phyloP scores from a whole-genome alignment of 1,140 invertebrate genomes.

The Drosophila suzukii region DNA sequence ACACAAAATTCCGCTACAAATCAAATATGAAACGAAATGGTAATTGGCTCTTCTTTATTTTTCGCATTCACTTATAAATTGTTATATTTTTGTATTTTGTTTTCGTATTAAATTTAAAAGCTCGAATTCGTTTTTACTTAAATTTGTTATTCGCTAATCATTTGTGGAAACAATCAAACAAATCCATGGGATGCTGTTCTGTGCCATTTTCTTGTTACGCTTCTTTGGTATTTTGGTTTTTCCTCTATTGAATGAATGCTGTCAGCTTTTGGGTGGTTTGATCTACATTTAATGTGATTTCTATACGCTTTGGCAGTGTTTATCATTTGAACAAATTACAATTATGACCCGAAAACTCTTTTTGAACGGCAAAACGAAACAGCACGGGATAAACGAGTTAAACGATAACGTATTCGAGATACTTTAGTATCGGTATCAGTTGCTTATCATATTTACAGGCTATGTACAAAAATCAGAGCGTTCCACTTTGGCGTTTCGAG shows the following conservation, averaged over 20 bases:
- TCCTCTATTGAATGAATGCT: slow-evolving; percentile 36
- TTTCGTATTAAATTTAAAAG: slow-evolving; percentile 76
- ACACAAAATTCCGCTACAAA: slow-evolving; percentile 61
- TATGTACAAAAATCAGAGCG: slow-evolving; percentile 72
- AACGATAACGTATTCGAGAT: slow-evolving; percentile 37
- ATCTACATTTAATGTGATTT: slow-evolving; percentile 71
- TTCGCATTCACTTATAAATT: slow-evolving; percentile 36
- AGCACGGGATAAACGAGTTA: slow-evolving; percentile 38
- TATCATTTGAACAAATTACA: slow-evolving; percentile 75
- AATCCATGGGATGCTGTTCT: slow-evolving; percentile 47
- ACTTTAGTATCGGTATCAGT: slow-evolving; percentile 2
- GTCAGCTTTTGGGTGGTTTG: slow-evolving; percentile 34
- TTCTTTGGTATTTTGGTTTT: slow-evolving; percentile 5
- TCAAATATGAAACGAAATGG: slow-evolving; percentile 55
- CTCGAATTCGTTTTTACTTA: slow-evolving; percentile 82
- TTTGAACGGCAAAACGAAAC: slow-evolving; percentile 38
- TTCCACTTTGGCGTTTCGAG: slow-evolving; percentile 46
- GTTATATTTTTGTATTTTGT: slow-evolving; percentile 24
- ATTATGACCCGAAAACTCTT: slow-evolving; percentile 45
- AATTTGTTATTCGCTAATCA: slow-evolving; percentile 63
- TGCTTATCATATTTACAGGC: slow-evolving; percentile 63
- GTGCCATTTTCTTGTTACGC: slow-evolving; percentile 51
- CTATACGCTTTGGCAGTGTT: slow-evolving; percentile 82
- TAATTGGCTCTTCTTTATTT: slow-evolving; percentile 30
- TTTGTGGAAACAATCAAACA: slow-evolving; percentile 46